phyloP scores from a whole-genome alignment of 2,888 invertebrate genomes.

The Platycnemis pennipes region DNA sequence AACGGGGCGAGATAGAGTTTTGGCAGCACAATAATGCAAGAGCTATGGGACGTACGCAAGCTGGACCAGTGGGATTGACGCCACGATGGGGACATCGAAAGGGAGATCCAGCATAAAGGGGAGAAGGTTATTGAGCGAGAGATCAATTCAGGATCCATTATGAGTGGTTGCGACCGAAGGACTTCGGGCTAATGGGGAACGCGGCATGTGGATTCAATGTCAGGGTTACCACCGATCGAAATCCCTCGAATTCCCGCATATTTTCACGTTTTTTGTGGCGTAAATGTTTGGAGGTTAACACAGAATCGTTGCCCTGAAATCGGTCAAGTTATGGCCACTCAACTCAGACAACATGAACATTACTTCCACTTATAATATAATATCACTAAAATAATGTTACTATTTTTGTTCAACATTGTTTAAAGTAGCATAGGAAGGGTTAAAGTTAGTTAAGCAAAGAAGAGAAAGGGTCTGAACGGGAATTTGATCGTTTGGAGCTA shows the following conservation, averaged over 20 bases:
- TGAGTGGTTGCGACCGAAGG: neutral
- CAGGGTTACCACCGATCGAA: neutral
- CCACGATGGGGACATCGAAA: neutral
- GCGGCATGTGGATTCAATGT: neutral
- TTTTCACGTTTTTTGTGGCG: neutral
- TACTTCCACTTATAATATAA: no score
- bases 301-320: no score
- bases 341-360: no score
- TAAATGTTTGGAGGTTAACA: no score
- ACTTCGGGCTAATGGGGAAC: neutral
- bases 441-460: no score
- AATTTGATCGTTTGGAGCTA: no score
- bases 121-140: neutral
- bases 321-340: no score
- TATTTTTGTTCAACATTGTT: no score
- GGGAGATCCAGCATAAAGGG: neutral
- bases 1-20: slow-evolving; percentile 30
- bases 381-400: no score
- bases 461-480: no score
- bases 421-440: no score
- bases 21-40: neutral
- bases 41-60: neutral
- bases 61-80: neutral
- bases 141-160: neutral
- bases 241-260: neutral